phyloP scores from a whole-genome alignment of 1,140 invertebrate species.

The Polypedilum pembai region DNA sequence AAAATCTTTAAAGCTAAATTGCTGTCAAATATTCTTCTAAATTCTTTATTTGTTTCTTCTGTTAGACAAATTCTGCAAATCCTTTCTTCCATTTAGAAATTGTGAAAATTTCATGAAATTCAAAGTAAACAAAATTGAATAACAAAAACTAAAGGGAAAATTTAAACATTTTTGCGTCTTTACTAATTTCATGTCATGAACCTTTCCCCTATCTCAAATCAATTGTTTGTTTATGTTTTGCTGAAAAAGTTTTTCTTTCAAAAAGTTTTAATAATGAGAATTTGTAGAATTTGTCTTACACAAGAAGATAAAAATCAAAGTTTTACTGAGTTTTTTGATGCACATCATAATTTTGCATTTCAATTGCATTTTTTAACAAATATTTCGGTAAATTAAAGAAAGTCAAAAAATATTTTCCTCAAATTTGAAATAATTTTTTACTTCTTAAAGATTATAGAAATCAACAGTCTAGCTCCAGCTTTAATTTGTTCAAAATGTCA shows the following conservation, averaged over 20 bases:
- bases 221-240: no score
- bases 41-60: neutral
- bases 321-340: neutral
- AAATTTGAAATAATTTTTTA: neutral
- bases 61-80: neutral
- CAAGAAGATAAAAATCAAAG: neutral
- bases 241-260: no score
- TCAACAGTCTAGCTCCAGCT: neutral
- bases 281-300: neutral
- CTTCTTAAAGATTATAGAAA: neutral
- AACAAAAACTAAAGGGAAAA: neutral
- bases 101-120: neutral
- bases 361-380: neutral
- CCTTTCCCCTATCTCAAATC: neutral
- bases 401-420: neutral
- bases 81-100: neutral
- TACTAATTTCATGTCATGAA: neutral
- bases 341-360: neutral
- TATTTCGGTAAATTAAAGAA: neutral
- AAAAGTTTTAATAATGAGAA: neutral
- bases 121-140: neutral
- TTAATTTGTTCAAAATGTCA: conserved; percentile 7
- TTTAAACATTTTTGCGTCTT: neutral
- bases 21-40: neutral
- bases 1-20: neutral